Evolutionary conservation across 2,113 vertebrate genomes (phyloP).

Genomic region (Proteles cristata): DNA sequence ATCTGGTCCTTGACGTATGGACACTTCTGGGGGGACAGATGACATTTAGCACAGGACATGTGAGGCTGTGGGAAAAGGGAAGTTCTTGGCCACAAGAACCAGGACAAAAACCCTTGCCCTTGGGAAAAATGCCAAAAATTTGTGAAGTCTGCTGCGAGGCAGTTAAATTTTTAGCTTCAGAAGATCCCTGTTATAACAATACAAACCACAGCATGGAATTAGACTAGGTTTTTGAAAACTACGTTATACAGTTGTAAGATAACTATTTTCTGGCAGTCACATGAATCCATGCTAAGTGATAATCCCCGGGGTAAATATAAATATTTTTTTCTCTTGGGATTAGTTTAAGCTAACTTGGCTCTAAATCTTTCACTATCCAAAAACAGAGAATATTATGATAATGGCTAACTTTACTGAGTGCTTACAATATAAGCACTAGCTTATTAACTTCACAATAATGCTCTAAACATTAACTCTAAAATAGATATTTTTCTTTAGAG

Average conservation of each 20-base stretch:
- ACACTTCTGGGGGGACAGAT: slow-evolving; percentile 65
- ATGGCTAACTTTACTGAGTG: not conserved
- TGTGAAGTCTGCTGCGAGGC: slow-evolving; percentile 47
- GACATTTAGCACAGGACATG: slow-evolving; percentile 73
- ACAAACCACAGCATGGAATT: not conserved
- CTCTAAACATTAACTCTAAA: not conserved
- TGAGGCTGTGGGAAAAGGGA: slow-evolving; percentile 78
- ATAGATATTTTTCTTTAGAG: slow-evolving; percentile 21
- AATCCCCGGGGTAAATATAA: not conserved
- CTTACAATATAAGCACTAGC: not conserved
- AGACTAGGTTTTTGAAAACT: slow-evolving; percentile 23
- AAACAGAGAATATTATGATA: not conserved
- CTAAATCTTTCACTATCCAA: not conserved
- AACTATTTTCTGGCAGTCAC: not conserved
- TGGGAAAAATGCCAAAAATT: slow-evolving; percentile 70
- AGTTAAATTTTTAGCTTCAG: slow-evolving; percentile 56
- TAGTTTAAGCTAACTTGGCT: slow-evolving; percentile 11
- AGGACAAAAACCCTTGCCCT: slow-evolving; percentile 65
- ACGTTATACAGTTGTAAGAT: slow-evolving; percentile 39
- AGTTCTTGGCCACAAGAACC: slow-evolving; percentile 66
- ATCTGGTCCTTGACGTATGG: slow-evolving; percentile 34
- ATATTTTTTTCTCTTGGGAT: not conserved
- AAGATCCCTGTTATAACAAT: slow-evolving; percentile 50
- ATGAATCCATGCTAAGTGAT: slow-evolving; percentile 12
- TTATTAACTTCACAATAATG: not conserved